Evolutionary conservation across 2,888 invertebrate species (phyloP), one percentile per base, ranked within the genome.

Genomic region (Melangyna quadrimaculata): DNA sequence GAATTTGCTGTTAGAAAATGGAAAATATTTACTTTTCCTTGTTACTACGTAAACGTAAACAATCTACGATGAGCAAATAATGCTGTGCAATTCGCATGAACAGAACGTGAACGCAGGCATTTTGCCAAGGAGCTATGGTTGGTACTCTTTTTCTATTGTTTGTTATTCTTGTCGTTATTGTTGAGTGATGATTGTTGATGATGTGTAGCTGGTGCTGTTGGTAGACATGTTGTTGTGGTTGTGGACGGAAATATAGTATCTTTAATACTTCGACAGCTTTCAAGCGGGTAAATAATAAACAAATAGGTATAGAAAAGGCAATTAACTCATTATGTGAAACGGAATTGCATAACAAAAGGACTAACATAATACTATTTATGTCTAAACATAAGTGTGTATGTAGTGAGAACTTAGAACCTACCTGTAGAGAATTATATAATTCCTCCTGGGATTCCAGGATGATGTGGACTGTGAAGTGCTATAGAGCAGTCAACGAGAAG

Each of bases 251-350:
- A 51, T 51, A 24, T 27, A 81, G 77, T 77, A 81, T 86, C 81
- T 86, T 51, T 81, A 81, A 81, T 86, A 81, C 81, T 72, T 86
- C 77, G 78, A 81, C 70, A 81, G 86, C 80, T 84, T 72, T 80
- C 75, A 72, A 80, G 71, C 75, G 59, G 69, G 57, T 72, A 86
- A 81, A 73, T 77, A 81, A 81, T 77, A 81, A 81, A 86, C 86
- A 81, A n/a, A n/a, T n/a, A n/a, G n/a, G n/a, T n/a, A 86, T 81
- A 53, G 77, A 81, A 61, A 81, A 81, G 86, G 81, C 86, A 86
- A 86, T 86, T 86, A 86, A 86, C 81, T 86, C 81, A 86, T 86
- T 86, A 86, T 86, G 72, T 70, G 81, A 86, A 81, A 86, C 73
- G 77, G 86, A 86, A 86, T 86, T 86, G 61, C 57, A 70, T 43